These are phyloP conservation scores for Ciconia boyciana DNA, from an alignment of 2,113 vertebrate genomes.

Conservation along the genomic window DNA sequence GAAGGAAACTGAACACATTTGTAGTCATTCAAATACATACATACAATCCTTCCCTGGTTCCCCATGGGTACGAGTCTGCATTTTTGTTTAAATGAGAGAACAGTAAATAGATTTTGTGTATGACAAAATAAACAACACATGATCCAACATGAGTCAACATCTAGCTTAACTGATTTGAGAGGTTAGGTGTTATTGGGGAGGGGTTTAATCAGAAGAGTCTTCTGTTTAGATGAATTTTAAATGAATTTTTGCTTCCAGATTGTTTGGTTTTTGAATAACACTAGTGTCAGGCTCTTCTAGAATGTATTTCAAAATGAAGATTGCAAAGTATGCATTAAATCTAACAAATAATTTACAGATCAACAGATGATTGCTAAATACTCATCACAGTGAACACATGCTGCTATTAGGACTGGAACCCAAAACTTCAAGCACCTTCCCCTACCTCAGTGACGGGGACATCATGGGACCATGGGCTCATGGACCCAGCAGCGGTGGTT, in stretches of 20 bases:
- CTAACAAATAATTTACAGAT: neutral
- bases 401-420: neutral
- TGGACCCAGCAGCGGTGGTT: neutral
- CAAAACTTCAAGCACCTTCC: neutral
- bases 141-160: neutral
- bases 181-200: neutral
- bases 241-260: neutral
- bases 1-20: neutral
- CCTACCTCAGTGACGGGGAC: neutral
- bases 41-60: neutral
- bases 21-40: neutral
- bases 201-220: neutral
- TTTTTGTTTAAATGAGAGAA: neutral
- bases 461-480: no score
- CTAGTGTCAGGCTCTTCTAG: neutral
- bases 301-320: neutral
- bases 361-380: neutral
- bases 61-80: neutral
- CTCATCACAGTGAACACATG: neutral
- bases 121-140: neutral
- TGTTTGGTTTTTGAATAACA: neutral
- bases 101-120: neutral
- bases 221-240: neutral
- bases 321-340: neutral
- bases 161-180: neutral